phyloP scores from a whole-genome alignment of 2,113 vertebrate genomes.

The Chelonoidis abingdonii region DNA sequence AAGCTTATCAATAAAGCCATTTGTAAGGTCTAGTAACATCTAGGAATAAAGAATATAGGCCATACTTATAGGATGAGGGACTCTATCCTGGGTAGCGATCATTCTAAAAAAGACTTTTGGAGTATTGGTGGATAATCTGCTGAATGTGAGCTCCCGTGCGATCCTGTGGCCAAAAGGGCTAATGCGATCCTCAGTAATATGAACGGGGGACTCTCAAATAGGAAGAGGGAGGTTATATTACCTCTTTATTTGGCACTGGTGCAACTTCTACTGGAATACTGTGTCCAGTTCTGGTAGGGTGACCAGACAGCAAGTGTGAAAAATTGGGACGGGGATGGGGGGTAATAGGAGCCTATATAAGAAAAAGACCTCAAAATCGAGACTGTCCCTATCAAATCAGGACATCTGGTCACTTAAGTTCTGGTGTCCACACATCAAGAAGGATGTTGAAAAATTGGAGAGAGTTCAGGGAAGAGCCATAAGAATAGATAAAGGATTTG shows the following conservation, averaged over 20 bases:
- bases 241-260: not conserved
- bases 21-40: rapidly evolving
- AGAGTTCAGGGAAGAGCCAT: not conserved
- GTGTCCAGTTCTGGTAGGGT: not conserved
- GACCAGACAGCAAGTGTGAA: too few relatives aligned
- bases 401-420: not conserved
- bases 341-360: too few relatives aligned
- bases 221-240: not conserved
- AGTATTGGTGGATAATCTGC: not conserved
- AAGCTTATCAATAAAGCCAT: rapidly evolving
- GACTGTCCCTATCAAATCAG: too few relatives aligned
- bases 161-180: not conserved
- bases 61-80: not conserved
- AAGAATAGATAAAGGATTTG: not conserved
- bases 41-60: not conserved
- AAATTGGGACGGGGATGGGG: too few relatives aligned
- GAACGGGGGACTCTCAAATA: not conserved
- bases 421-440: not conserved
- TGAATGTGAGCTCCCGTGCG: not conserved
- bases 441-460: not conserved
- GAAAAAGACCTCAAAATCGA: too few relatives aligned
- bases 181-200: not conserved
- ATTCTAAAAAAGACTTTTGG: not conserved
- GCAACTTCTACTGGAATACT: not conserved
- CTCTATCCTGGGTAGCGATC: not conserved